phyloP scores from a whole-genome alignment of 2,888 invertebrate genomes.

The Sinelater perroti region DNA sequence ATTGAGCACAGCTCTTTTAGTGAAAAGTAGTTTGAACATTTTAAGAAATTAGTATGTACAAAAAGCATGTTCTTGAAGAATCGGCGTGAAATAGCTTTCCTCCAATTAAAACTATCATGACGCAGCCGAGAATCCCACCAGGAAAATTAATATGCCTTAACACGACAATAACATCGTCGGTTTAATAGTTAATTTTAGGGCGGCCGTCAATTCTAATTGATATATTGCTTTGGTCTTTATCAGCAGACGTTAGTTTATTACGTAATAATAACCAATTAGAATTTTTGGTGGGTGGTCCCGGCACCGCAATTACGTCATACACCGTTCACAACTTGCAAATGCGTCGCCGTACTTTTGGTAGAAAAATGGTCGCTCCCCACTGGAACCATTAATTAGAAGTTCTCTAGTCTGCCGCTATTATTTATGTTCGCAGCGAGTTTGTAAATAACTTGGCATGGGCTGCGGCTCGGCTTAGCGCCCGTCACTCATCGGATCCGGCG shows the following conservation, averaged over 20 bases:
- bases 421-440: conserved; percentile 20
- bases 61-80: too few relatives aligned
- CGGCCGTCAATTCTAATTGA: conserved; percentile 23
- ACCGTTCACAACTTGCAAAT: background rate
- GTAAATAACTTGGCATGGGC: conserved; percentile 24
- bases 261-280: conserved; percentile 24
- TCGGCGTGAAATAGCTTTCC: too few relatives aligned
- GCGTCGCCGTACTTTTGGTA: conserved; percentile 1
- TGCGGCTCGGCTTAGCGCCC: conserved; percentile 29
- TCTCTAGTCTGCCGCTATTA: background rate
- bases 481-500: conserved; percentile 36
- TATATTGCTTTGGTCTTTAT: conserved; percentile 12
- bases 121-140: conserved; percentile 10
- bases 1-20: too few relatives aligned
- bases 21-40: too few relatives aligned
- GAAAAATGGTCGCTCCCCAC: conserved; percentile 1
- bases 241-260: conserved; percentile 15
- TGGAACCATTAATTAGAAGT: conserved; percentile 7
- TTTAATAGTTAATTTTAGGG: conserved; percentile 17
- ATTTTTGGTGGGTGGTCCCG: conserved; percentile 20
- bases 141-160: conserved; percentile 9
- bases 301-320: conserved; percentile 5
- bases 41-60: too few relatives aligned
- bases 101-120: background rate
- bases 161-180: conserved; percentile 18